Percentiles rank a stretch among this genome's conserved stretches.
Evolutionary conservation across 1,140 invertebrate genomes (phyloP).

Genomic region (Hypsibius dujardini): DNA sequence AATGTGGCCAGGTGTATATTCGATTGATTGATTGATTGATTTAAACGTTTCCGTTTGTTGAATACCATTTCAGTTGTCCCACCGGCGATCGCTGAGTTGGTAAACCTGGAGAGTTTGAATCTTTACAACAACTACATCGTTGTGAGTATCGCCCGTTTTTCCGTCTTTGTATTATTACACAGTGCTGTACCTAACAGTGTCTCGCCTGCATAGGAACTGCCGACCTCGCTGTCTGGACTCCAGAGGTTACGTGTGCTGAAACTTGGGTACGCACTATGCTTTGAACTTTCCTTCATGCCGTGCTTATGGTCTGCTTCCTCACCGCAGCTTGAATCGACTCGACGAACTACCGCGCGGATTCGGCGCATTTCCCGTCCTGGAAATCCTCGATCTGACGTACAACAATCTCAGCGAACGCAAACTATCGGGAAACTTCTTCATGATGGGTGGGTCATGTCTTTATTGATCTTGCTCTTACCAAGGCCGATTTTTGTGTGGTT

Average conservation of each 20-base stretch:
- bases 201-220: conserved; percentile 50
- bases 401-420: conserved; percentile 90
- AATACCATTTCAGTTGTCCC: conserved; percentile 64
- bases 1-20: conserved; percentile 36
- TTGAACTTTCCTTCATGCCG: no score
- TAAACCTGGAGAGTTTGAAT: conserved; percentile 89
- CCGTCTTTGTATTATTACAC: background rate
- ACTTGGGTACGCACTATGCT: conserved; percentile 44
- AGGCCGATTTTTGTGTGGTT: background rate
- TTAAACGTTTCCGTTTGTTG: conserved; percentile 80
- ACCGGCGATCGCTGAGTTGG: conserved; percentile 70
- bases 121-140: conserved; percentile 88
- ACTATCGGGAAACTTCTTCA: conserved; percentile 95
- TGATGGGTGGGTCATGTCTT: conserved; percentile 52
- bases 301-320: conserved; percentile 12
- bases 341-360: conserved; percentile 74
- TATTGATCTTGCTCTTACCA: background rate
- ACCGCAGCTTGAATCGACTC: conserved; percentile 57
- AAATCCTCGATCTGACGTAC: conserved; percentile 91
- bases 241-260: conserved; percentile 85
- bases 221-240: conserved; percentile 77
- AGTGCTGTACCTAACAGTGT: background rate
- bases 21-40: conserved; percentile 80
- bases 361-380: conserved; percentile 81
- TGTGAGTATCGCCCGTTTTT: conserved; percentile 39